Conservation (phyloP, 2,797 vertebrate species). For the Erpetoichthys calabaricus region DNA sequence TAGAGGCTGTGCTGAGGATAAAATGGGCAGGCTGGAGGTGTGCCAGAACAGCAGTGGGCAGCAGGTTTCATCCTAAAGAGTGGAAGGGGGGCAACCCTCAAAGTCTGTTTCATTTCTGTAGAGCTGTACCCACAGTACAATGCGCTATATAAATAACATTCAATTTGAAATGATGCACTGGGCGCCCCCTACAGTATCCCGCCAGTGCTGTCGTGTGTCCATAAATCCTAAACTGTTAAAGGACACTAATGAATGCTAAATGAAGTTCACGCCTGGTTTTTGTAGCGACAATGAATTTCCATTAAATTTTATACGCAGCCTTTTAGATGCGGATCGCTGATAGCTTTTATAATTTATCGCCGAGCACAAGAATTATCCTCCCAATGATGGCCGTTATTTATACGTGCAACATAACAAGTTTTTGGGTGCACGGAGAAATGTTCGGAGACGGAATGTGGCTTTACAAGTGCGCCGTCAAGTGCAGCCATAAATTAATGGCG, state of each 20-base stretch:
- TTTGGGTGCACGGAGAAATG: conserved; percentile 64
- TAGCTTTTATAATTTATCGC: conserved; percentile 80
- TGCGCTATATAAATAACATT: conserved; percentile 37
- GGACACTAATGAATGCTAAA: conserved; percentile 38
- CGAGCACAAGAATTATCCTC: conserved; percentile 74
- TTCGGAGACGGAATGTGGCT: conserved; percentile 89
- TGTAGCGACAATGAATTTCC: conserved; percentile 77
- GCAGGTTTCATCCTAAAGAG: too few relatives aligned
- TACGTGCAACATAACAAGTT: conserved; percentile 66
- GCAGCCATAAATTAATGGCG: conserved; percentile 96
- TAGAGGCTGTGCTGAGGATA: too few relatives aligned
- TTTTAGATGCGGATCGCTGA: conserved; percentile 98
- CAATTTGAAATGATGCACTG: conserved; percentile 48
- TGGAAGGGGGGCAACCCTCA: too few relatives aligned
- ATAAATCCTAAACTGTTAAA: too few relatives aligned
- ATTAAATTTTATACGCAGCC: conserved; percentile 96
- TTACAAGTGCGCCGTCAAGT: conserved; percentile 85
- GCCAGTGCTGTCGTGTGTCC: too few relatives aligned
- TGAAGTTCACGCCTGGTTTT: conserved; percentile 32
- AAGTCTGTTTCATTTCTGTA: too few relatives aligned
- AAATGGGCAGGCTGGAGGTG: too few relatives aligned
- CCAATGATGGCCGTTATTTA: conserved; percentile 85
- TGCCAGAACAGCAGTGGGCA: too few relatives aligned
- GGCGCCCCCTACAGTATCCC: conserved; percentile 23
- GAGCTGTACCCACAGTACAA: too few relatives aligned